Evolutionary conservation across 2,888 invertebrate genomes (phyloP), one percentile per base, ranked within the genome.

Genomic region (Syrphus vitripennis): DNA sequence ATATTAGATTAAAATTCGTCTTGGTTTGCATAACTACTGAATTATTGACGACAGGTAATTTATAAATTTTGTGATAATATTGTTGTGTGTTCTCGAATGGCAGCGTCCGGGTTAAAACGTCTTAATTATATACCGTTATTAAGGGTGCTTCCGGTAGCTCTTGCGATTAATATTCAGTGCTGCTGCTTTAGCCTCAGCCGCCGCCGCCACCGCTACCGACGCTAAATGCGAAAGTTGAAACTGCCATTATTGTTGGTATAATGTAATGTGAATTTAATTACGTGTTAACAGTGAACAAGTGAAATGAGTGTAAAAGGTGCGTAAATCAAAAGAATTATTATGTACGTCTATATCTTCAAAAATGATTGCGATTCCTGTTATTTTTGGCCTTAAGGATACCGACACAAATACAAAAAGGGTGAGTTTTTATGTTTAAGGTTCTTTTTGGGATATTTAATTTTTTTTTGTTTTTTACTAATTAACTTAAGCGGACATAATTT

Each of bases 241-340:
- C 34, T 59, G 6, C 59, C 55, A 19, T 21, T n/a, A 16, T 12
- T 55, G 55, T n/a, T n/a, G n/a, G n/a, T n/a, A n/a, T 57, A 55
- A 40, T 37, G 45, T 69, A 72, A 84, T 77, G 84, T 72, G 76
- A 81, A 72, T 84, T 77, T 69, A 81, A 81, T 81, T 76, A 61
- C 67, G 61, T 63, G 63, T 31, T 65, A 70, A 70, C 26, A 79
- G 31, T 24, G 70, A 48, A 50, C 34, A 24, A 50, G 71, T 67
- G 57, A 67, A 74, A 65, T 19, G 7, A 59, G 61, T 69, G 69
- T 34, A 26, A 74, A 34, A 59, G 67, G 69, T 83, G 72, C 34
- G 37, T 63, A 65, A 83, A 83, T 80, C 70, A 79, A 75, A 50
- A 34, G n/a, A 34, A 75, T 63, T 74, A n/a, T n/a, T n/a, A n/a